Percentiles rank a stretch among this genome's conserved stretches.
Evolutionary conservation across 2,113 vertebrate species (phyloP).

Genomic region (Narcine bancroftii): DNA sequence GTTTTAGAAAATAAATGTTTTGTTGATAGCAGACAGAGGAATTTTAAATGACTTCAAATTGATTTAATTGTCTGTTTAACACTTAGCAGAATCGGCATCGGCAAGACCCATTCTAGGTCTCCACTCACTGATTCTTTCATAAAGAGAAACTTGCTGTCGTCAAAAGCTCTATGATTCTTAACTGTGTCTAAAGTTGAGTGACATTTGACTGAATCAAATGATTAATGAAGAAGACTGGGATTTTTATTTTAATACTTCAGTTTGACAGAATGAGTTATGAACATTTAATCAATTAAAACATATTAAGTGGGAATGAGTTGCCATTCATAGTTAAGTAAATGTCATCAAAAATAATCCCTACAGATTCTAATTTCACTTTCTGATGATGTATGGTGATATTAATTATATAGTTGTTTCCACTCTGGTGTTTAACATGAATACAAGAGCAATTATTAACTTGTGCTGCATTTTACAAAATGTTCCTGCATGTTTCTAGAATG

Average conservation of each 20-base stretch:
- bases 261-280: neutral
- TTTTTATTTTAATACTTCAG: neutral
- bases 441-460: neutral
- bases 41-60: no score
- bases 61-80: no score
- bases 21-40: no score
- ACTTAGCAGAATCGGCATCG: no score
- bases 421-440: neutral
- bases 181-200: no score
- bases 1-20: neutral
- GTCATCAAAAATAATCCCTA: neutral
- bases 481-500: neutral
- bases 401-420: neutral
- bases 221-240: neutral
- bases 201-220: no score
- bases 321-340: neutral
- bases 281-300: neutral
- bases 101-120: no score
- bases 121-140: no score
- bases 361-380: neutral
- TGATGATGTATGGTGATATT: neutral
- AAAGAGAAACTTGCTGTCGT: no score
- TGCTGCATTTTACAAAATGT: neutral
- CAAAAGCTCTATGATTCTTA: no score
- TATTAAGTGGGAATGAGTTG: neutral